A percentile compares a stretch with the other conserved stretches of the same genome.
Evolutionary conservation across 2,888 invertebrate genomes (phyloP).

Genomic region (Leptopterna dolabrata): DNA sequence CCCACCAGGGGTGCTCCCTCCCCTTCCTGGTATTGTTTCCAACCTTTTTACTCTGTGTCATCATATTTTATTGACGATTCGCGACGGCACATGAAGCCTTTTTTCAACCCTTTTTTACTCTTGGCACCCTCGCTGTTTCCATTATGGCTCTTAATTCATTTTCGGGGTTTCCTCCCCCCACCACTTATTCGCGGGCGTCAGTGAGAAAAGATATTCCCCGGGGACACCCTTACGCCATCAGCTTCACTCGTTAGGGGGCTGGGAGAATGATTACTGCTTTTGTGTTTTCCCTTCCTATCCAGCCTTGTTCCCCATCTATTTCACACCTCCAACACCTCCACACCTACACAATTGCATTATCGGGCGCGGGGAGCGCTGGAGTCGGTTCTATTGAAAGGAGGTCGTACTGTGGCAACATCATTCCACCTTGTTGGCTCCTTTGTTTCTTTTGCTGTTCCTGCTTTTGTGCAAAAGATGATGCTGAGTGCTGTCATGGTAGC

Average conservation of each 20-base stretch:
- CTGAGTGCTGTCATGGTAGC: no score
- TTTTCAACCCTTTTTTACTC: slow-evolving; percentile 21
- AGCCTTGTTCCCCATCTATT: background rate
- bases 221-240: background rate
- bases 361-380: background rate
- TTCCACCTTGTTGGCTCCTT: slow-evolving; percentile 17
- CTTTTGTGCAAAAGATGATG: background rate
- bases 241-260: slow-evolving; percentile 12
- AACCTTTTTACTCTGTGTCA: slow-evolving; percentile 1
- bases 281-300: slow-evolving; percentile 23
- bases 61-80: slow-evolving; percentile 46
- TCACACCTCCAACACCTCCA: slow-evolving; percentile 39
- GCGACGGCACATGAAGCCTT: slow-evolving; percentile 32
- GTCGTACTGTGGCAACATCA: slow-evolving; percentile 23
- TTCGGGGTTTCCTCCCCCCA: background rate
- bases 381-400: background rate
- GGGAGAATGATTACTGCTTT: slow-evolving; percentile 42
- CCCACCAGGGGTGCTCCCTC: background rate
- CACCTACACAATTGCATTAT: slow-evolving; percentile 40
- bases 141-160: slow-evolving; percentile 48
- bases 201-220: background rate
- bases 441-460: background rate
- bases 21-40: background rate
- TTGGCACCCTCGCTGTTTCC: slow-evolving; percentile 15
- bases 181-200: background rate